These are phyloP conservation scores for Noctua janthina DNA, from an alignment of 2,888 invertebrate genomes.

Conservation along the genomic window DNA sequence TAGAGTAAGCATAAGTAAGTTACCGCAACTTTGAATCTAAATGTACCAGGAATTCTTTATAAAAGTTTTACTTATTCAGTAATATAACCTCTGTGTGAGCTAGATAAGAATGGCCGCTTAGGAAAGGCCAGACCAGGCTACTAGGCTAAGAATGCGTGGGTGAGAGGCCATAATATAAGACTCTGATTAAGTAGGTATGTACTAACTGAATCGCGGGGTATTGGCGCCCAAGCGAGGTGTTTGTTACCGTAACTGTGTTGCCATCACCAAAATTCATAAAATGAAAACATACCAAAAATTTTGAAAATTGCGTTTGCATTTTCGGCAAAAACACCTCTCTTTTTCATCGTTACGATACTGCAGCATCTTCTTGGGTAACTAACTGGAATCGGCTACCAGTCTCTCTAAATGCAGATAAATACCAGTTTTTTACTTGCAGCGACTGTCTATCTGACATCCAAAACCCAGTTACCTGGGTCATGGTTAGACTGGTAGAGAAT, in stretches of 20 bases:
- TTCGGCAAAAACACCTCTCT: too few relatives aligned
- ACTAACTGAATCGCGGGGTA: background rate
- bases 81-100: background rate
- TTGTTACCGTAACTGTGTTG: background rate
- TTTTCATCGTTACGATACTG: background rate
- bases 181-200: background rate
- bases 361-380: background rate
- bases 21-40: conserved; percentile 46
- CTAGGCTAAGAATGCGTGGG: background rate
- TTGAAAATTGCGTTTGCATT: background rate
- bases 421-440: background rate
- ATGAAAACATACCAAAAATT: background rate
- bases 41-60: conserved; percentile 44
- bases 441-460: background rate
- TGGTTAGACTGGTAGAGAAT: background rate
- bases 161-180: background rate
- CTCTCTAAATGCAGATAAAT: background rate
- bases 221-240: background rate
- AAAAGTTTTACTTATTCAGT: conserved; percentile 34
- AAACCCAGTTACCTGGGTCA: background rate
- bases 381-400: background rate
- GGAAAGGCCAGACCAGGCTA: background rate
- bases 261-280: background rate
- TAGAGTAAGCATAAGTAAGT: conserved; percentile 58
- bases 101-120: conserved; percentile 10